Conservation (phyloP, 2,888 invertebrate genomes). For the Ernsta delagoae region DNA sequence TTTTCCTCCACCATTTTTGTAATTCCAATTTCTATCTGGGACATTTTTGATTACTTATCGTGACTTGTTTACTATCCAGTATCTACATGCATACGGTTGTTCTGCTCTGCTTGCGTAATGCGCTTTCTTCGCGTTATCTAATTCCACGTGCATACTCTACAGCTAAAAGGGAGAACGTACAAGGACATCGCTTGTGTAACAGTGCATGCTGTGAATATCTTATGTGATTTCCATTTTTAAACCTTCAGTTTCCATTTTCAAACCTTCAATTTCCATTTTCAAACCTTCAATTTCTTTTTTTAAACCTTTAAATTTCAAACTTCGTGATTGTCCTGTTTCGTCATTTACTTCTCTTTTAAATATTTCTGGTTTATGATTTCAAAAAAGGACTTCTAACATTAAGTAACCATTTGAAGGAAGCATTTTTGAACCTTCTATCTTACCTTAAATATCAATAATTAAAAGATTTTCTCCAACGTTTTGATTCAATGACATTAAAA, state of each 20-base stretch:
- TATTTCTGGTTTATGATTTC: too few species aligned
- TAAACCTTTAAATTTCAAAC: too few species aligned
- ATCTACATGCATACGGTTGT: background rate
- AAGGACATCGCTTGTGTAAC: background rate
- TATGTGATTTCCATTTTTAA: background rate
- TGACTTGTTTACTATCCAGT: background rate
- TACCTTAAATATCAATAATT: too few species aligned
- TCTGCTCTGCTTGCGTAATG: background rate
- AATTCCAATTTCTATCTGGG: background rate
- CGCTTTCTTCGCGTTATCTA: background rate
- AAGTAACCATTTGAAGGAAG: too few species aligned
- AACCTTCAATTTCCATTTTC: too few species aligned
- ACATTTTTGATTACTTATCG: background rate
- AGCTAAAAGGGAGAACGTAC: background rate
- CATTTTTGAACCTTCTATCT: too few species aligned
- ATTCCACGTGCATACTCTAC: background rate
- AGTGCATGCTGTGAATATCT: background rate
- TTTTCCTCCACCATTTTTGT: background rate
- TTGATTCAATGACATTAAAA: too few species aligned
- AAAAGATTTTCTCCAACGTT: too few species aligned
- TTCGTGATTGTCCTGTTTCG: too few species aligned
- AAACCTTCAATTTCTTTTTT: too few species aligned
- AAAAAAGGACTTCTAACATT: too few species aligned
- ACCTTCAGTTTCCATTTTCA: background rate
- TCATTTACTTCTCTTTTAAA: too few species aligned